phyloP scores from a whole-genome alignment of 2,888 invertebrate genomes.

The Chymomyza amoena region DNA sequence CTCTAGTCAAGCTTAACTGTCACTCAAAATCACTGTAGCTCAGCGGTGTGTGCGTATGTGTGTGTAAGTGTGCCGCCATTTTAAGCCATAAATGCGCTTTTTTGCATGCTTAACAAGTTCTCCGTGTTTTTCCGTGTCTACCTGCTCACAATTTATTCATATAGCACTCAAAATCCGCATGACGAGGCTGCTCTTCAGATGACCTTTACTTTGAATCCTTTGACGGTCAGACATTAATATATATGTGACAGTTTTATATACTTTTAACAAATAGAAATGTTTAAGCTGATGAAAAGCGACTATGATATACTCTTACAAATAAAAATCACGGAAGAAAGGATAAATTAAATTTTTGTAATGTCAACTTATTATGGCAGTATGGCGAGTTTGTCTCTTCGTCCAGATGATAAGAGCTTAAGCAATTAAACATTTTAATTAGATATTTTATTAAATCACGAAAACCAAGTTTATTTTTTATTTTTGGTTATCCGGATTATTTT shows the following conservation, averaged over 20 bases:
- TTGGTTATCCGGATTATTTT: no score
- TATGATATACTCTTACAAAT: not conserved
- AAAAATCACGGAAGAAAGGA: no score
- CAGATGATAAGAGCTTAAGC: no score
- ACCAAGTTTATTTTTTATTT: no score
- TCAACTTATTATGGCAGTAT: no score
- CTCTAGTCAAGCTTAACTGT: not conserved
- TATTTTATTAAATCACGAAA: no score
- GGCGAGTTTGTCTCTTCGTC: no score
- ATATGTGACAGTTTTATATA: not conserved
- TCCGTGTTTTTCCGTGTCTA: not conserved
- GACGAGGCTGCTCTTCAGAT: conserved; percentile 1
- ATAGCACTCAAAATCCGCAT: not conserved
- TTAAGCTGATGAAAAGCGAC: not conserved
- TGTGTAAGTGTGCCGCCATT: not conserved
- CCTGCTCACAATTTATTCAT: not conserved
- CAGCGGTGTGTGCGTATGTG: not conserved
- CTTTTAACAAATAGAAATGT: not conserved
- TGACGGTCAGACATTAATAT: not conserved
- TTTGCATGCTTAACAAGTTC: not conserved
- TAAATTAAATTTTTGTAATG: no score
- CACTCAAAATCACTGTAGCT: not conserved
- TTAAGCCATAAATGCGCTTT: not conserved
- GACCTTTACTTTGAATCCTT: not conserved
- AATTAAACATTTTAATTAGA: no score